A percentile compares a stretch with the other conserved stretches of the same genome.
Conservation (phyloP, 2,888 invertebrate genomes). For the Danaus chrysippus region DNA sequence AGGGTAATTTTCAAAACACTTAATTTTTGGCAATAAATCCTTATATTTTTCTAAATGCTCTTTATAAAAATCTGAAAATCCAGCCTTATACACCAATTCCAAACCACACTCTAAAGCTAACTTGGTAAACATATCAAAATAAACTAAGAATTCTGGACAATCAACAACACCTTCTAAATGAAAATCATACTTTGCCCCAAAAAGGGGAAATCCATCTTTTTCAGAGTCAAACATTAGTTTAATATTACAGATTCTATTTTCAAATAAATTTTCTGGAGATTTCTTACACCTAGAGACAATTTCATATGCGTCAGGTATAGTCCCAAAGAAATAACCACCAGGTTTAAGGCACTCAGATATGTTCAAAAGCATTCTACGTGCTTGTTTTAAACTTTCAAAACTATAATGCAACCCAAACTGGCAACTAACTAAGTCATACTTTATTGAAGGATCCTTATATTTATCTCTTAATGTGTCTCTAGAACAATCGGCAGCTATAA, state of each 20-base stretch:
- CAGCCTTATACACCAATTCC: conserved; percentile 82
- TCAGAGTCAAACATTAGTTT: conserved; percentile 83
- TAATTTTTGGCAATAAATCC: conserved; percentile 86
- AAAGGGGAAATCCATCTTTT: conserved; percentile 84
- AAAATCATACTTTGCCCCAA: conserved; percentile 98
- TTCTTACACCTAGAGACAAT: conserved; percentile 87
- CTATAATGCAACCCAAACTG: conserved; percentile 99
- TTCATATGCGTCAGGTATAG: conserved; percentile 95
- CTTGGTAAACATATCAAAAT: conserved; percentile 91
- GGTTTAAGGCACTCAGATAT: conserved; percentile 92
- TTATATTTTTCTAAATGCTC: conserved; percentile 71
- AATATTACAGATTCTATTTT: conserved; percentile 88
- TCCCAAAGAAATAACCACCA: conserved; percentile 98
- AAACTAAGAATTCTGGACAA: conserved; percentile 98
- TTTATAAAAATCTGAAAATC: conserved; percentile 89
- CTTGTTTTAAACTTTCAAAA: conserved; percentile 93
- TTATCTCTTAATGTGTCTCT: conserved; percentile 87
- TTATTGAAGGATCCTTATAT: conserved; percentile 86
- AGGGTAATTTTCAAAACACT: conserved; percentile 90
- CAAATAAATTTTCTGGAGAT: conserved; percentile 80
- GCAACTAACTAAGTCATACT: conserved; percentile 95
- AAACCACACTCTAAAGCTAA: conserved; percentile 85
- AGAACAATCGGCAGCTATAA: conserved; percentile 95
- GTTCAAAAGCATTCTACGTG: conserved; percentile 95
- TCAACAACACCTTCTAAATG: conserved; percentile 97